phyloP scores from a whole-genome alignment of 2,888 invertebrate genomes.

The Miltochrista miniata region DNA sequence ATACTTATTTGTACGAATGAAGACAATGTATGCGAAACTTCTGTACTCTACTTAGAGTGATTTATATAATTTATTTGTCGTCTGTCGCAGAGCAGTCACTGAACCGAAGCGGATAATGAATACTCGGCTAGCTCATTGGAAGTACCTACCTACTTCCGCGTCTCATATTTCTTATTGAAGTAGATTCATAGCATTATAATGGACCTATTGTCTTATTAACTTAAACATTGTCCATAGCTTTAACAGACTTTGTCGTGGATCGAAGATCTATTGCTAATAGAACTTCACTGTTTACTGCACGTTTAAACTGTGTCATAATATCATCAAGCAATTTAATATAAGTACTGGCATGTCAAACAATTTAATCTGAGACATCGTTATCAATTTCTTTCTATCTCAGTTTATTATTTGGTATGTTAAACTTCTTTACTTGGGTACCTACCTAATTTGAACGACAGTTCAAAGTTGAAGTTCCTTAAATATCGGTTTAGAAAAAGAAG shows the following conservation, averaged over 20 bases:
- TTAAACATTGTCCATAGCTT: too few relatives aligned
- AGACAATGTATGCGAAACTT: constrained; percentile 52
- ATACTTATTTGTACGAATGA: constrained; percentile 44
- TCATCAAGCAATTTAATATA: constrained; percentile 62
- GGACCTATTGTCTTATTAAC: too few relatives aligned
- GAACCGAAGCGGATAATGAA: constrained; percentile 61
- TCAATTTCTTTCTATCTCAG: constrained; percentile 62
- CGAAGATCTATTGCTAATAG: too few relatives aligned
- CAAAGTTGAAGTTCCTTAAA: constrained; percentile 47
- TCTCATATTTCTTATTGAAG: constrained; percentile 63
- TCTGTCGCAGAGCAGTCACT: constrained; percentile 55
- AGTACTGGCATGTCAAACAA: constrained; percentile 69
- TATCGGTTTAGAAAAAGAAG: constrained; percentile 57
- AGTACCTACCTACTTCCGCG: constrained; percentile 57
- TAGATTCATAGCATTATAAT: constrained; percentile 4
- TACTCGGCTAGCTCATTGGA: constrained; percentile 51
- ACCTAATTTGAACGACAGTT: constrained; percentile 46
- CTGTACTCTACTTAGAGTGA: constrained; percentile 54
- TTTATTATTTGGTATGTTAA: constrained; percentile 56
- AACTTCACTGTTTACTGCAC: constrained; percentile 3
- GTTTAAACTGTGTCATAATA: constrained; percentile 32
- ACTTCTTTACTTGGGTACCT: constrained; percentile 43
- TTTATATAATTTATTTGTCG: constrained; percentile 64
- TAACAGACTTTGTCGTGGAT: too few relatives aligned
- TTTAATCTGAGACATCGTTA: constrained; percentile 64